These are phyloP conservation scores for Trichechus manatus DNA, from an alignment of 2,113 vertebrate species.

Conservation along the genomic window DNA sequence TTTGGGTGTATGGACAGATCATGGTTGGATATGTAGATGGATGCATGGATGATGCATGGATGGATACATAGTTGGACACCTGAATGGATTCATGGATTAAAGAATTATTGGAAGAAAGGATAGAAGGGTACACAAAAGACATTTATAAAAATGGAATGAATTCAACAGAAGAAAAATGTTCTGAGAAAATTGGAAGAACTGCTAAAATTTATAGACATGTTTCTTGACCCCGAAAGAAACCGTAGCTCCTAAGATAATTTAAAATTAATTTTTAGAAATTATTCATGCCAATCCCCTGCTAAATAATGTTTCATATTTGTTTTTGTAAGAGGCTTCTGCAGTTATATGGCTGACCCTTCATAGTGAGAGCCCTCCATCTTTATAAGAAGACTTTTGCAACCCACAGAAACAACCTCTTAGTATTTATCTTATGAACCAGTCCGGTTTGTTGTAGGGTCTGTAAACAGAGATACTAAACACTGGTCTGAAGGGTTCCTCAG, in stretches of 20 bases:
- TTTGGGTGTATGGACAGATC: background rate
- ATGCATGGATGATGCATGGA: background rate
- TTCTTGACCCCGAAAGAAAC: background rate
- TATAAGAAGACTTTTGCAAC: background rate
- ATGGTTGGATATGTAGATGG: background rate
- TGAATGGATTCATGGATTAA: background rate
- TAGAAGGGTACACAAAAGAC: background rate
- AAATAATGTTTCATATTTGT: background rate
- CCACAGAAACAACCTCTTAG: background rate
- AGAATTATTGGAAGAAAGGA: background rate
- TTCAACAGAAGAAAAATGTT: background rate
- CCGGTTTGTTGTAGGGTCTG: background rate
- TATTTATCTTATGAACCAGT: background rate
- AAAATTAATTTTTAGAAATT: background rate
- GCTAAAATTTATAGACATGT: background rate
- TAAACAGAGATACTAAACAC: background rate
- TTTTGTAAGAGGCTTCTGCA: background rate
- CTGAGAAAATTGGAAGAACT: background rate
- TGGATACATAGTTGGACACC: background rate
- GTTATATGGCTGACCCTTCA: background rate
- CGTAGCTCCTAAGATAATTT: background rate
- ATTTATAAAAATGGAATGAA: slow-evolving; percentile 30
- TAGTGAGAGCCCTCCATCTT: background rate
- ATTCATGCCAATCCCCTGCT: background rate
- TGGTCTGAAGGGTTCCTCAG: background rate